Percentiles rank a stretch among this genome's conserved stretches.
These are phyloP conservation scores for Patella ulyssiponensis DNA, from an alignment of 2,888 invertebrate species.

Conservation along the genomic window DNA sequence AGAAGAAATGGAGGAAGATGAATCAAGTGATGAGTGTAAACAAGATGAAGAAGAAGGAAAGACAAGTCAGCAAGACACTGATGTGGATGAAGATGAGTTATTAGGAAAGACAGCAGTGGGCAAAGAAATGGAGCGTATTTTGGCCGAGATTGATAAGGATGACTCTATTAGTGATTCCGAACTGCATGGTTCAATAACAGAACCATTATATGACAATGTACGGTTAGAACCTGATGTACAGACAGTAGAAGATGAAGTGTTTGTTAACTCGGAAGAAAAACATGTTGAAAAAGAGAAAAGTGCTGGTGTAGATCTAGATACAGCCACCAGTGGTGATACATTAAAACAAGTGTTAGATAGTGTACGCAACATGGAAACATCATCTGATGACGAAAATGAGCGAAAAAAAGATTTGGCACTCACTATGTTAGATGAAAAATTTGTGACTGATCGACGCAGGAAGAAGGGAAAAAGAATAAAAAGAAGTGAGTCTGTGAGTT, in stretches of 20 bases:
- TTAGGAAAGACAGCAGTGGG: conserved; percentile 54
- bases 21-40: conserved; percentile 17
- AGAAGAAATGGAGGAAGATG: conserved; percentile 28
- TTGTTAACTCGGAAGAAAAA: conserved; percentile 29
- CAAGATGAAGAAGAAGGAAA: conserved; percentile 37
- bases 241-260: conserved; percentile 46
- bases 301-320: not conserved
- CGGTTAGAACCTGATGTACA: conserved; percentile 18
- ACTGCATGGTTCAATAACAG: conserved; percentile 36
- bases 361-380: conserved; percentile 25
- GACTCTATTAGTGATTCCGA: conserved; percentile 38
- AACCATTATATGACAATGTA: conserved; percentile 28
- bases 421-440: conserved; percentile 52
- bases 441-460: conserved; percentile 46
- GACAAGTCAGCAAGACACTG: conserved; percentile 26
- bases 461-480: conserved; percentile 36
- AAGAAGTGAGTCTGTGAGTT: conserved; percentile 43
- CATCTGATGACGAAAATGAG: conserved; percentile 18
- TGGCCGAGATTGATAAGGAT: conserved; percentile 55
- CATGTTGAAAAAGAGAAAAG: not conserved
- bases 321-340: conserved; percentile 10
- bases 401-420: conserved; percentile 7
- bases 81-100: conserved; percentile 39
- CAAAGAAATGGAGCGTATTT: conserved; percentile 56
- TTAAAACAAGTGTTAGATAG: conserved; percentile 24